Evolutionary conservation across 2,797 vertebrate genomes (phyloP), one percentile per base, ranked within the genome.

Genomic region (Diplodus puntazzo): DNA sequence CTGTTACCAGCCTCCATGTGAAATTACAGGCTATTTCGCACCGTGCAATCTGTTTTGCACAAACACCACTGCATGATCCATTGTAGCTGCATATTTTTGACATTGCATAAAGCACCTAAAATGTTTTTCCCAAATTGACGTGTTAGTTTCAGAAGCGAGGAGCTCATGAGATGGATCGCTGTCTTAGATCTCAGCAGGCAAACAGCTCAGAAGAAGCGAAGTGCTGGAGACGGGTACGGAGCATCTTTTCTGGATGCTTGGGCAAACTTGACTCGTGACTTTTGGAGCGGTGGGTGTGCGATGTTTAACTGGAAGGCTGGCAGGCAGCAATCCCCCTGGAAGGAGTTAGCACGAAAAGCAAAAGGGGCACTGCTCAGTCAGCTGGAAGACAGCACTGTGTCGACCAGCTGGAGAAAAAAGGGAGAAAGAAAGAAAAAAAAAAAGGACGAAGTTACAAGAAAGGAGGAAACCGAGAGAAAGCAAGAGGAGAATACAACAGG

Each of bases 221-320:
- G 63, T 13, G 50, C 25, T 11, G 69, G 54, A 55, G 10, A 20
- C 12, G 43, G 63, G 52, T 52, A 16, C 25, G 53, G 17, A 57
- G 57, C 46, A 69, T 78, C 69, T 68, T 60, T 84, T 86, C 65
- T 77, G 72, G 61, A 68, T 72, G 65, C 42, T 57, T 76, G 79
- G 48, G 43, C 57, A 79, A 79, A 87, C 65, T 74, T 80, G 68
- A n/a, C 67, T 80, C 43, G 27, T 82, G 83, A 80, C 59, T 78
- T 81, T 57, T 11, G n/a, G 11, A 67, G 59, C 65, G 59, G 61
- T 17, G 4, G 49, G 60, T 43, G 79, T 74, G 73, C 49, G 21
- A 73, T 65, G 67, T 79, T 83, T 82, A 16, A 76, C 55, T 68
- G 55, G n/a, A 50, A 80, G 55, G 71, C 55, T 27, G 30, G 42